Conservation (phyloP, 2,113 vertebrate species). For the Heptranchias perlo region DNA sequence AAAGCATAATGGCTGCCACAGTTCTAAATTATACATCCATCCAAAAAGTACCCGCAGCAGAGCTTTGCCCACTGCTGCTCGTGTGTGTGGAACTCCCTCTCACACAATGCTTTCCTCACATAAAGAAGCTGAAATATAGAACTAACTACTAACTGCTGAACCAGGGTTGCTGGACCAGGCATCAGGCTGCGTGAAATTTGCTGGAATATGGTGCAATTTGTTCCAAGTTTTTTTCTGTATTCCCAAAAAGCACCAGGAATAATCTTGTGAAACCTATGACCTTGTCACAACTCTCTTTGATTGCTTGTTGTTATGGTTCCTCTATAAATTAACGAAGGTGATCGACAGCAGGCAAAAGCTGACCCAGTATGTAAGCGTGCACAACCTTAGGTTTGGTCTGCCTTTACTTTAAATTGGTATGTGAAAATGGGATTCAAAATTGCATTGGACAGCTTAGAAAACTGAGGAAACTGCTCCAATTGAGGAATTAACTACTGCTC, state of each 20-base stretch:
- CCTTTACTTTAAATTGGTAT: not conserved
- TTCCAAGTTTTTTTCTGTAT: not conserved
- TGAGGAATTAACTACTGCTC: not conserved
- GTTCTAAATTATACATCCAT: not conserved
- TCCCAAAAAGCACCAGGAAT: not conserved
- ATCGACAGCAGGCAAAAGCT: not conserved
- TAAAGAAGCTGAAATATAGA: not conserved
- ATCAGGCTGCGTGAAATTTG: not conserved
- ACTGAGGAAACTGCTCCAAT: not conserved
- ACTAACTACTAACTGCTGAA: not conserved
- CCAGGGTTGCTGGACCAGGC: not conserved
- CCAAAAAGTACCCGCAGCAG: not conserved
- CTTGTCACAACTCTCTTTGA: not conserved
- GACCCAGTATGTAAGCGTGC: too few species aligned
- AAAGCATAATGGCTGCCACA: not conserved
- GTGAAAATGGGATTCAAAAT: not conserved
- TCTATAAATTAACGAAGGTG: not conserved
- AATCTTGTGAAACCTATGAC: not conserved
- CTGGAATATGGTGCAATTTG: not conserved
- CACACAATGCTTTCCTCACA: not conserved
- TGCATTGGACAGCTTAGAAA: not conserved
- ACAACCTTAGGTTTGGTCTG: not conserved
- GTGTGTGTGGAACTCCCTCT: not conserved
- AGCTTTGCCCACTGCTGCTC: not conserved
- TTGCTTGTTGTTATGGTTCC: not conserved